phyloP scores from a whole-genome alignment of 2,113 vertebrate species.

The Stictonetta naevosa region DNA sequence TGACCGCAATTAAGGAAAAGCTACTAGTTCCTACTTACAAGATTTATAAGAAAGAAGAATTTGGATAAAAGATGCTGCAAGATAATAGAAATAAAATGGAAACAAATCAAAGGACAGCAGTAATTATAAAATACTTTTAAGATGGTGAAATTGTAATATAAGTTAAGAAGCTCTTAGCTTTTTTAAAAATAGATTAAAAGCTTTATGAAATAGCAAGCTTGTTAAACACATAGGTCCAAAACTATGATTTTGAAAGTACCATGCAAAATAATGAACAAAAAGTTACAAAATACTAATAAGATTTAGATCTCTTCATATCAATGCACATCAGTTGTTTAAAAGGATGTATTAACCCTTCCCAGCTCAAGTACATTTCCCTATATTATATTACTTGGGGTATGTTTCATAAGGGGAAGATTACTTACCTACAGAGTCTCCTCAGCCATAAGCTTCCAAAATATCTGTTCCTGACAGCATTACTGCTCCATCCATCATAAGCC shows the following conservation, averaged over 20 bases:
- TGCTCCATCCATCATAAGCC: not conserved
- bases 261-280: slow-evolving; percentile 86
- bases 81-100: slow-evolving; percentile 99
- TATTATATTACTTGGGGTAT: not conserved
- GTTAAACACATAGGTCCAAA: slow-evolving; percentile 82
- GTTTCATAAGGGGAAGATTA: not conserved
- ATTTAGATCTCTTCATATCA: slow-evolving; percentile 56
- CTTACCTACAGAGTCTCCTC: slow-evolving; percentile 18
- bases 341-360: slow-evolving; percentile 69
- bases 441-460: not conserved
- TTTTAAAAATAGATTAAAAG: slow-evolving; percentile 80
- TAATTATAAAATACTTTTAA: slow-evolving; percentile 94
- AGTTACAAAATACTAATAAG: slow-evolving; percentile 71
- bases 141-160: slow-evolving; percentile 84
- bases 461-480: rapidly evolving
- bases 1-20: slow-evolving; percentile 93
- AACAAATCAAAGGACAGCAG: slow-evolving; percentile 98
- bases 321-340: slow-evolving; percentile 29
- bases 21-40: slow-evolving; percentile 99
- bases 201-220: slow-evolving; percentile 82
- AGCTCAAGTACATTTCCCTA: slow-evolving; percentile 35
- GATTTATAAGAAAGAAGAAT: slow-evolving; percentile 99
- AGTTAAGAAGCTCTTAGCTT: slow-evolving; percentile 82
- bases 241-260: slow-evolving; percentile 80
- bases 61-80: slow-evolving; percentile 99